Base-by-base conservation (phyloP, 2,888 invertebrate species). In the Mesoligia furuncula region DNA sequence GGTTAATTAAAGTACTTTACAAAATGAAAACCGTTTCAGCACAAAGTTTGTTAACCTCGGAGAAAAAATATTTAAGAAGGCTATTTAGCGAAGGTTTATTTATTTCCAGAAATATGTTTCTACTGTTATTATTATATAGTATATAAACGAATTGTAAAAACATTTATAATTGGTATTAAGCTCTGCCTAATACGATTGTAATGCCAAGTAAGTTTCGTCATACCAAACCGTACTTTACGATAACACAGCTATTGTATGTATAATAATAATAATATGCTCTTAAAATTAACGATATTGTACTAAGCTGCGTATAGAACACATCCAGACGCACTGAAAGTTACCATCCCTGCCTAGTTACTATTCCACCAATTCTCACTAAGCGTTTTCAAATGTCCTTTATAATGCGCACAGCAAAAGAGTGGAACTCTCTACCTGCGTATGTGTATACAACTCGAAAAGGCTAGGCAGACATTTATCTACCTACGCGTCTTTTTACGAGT, bases 1-100 rank as follows among this genome's bases (percentile, higher is more conserved):
- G 83, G 80, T 80, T 80, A 83, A 83, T 80, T 80, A 80, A 70
- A 59, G 65, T 70, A 80, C 78, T 83, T 81, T 75, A 61, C 20
- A 15, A 45, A 45, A 66, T 70, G 36, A 61, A 70, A 66, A 66
- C 78, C 15, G 20, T 70, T 65, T 57, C 59, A 51, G 54, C 59
- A 77, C n/a, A 61, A 70, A 65, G 31, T 70, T 77, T 48, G 45
- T 54, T 13, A 61, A 66, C 65, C 36, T 66, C 76, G 67, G 61
- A 62, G 64, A 54, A 81, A 80, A 82, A 66, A 75, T 36, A 39
- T 70, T 59, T 61, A 45, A 24, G 4, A 0, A 54, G 51, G 9
- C 13, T 61, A 20, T 65, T 77, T 61, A 20, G 20, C 3, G 20
- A 48, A 39, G 48, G 36, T 17, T 74, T 68, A 64, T 75, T 20